phyloP scores from a whole-genome alignment of 2,113 vertebrate species.

The Phaetusa simplex region DNA sequence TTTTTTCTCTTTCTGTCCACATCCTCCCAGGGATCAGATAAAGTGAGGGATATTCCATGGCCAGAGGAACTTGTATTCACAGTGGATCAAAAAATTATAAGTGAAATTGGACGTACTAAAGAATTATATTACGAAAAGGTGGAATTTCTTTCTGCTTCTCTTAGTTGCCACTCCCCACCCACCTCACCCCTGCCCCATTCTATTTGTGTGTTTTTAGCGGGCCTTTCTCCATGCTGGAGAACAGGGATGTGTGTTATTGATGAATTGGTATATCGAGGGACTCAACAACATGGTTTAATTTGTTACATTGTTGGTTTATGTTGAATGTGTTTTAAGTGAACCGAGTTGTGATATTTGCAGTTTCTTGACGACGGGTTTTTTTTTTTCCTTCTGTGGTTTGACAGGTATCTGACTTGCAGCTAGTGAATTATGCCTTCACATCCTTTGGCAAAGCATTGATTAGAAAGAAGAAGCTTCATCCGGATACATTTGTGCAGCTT shows the following conservation, averaged over 20 bases:
- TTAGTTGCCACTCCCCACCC: neutral
- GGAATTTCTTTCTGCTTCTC: neutral
- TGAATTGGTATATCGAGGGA: neutral
- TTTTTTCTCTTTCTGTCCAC: neutral
- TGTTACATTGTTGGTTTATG: neutral
- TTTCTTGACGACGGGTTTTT: neutral
- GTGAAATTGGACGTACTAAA: slow-evolving; percentile 80
- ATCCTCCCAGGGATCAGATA: slow-evolving; percentile 77
- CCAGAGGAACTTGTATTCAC: slow-evolving; percentile 91
- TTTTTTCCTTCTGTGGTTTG: neutral
- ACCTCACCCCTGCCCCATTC: neutral
- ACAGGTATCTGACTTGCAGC: slow-evolving; percentile 84
- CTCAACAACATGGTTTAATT: neutral
- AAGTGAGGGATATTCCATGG: slow-evolving; percentile 75
- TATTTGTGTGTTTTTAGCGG: neutral
- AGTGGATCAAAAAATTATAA: slow-evolving; percentile 79
- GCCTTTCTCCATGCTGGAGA: neutral
- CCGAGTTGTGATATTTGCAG: neutral
- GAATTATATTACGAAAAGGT: slow-evolving; percentile 83
- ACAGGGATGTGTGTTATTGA: neutral
- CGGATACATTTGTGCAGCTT: slow-evolving; percentile 92
- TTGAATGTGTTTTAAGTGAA: neutral
- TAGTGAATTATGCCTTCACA: slow-evolving; percentile 83
- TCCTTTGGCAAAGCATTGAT: slow-evolving; percentile 88
- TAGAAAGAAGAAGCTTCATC: slow-evolving; percentile 85